These are phyloP conservation scores for Magallana gigas DNA, from an alignment of 1,140 invertebrate genomes.

Conservation along the genomic window DNA sequence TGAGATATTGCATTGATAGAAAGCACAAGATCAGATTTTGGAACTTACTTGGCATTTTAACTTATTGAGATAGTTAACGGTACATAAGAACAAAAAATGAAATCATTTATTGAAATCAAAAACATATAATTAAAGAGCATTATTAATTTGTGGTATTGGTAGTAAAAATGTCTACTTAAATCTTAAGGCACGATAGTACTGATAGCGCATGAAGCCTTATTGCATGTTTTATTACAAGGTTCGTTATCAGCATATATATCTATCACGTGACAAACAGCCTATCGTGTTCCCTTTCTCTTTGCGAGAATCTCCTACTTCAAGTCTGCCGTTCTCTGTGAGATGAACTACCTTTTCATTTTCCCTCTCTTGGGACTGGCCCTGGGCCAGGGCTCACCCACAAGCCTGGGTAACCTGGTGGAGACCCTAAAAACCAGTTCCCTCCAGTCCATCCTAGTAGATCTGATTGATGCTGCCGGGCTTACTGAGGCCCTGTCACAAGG, in stretches of 20 bases:
- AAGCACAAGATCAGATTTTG: no score
- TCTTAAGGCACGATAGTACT: no score
- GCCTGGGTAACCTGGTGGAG: conserved; percentile 26
- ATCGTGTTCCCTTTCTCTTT: neutral
- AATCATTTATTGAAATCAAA: no score
- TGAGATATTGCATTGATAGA: no score
- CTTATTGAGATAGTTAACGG: no score
- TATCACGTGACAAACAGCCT: neutral
- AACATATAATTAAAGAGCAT: no score
- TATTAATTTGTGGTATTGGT: no score
- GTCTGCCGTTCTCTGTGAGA: neutral
- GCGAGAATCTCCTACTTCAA: neutral
- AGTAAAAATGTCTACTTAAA: no score
- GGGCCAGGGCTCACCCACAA: conserved; percentile 35
- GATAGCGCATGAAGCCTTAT: no score
- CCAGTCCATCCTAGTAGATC: conserved; percentile 41
- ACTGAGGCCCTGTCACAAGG: conserved; percentile 51
- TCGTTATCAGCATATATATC: neutral
- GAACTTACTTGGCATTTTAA: no score
- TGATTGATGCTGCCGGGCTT: conserved; percentile 55
- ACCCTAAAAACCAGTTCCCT: conserved; percentile 5
- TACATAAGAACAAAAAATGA: no score
- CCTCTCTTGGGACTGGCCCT: conserved; percentile 36
- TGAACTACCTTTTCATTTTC: conserved; percentile 12
- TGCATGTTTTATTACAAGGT: no score